These are phyloP conservation scores for Coccyzus lansbergi DNA, from an alignment of 2,797 vertebrate genomes.

Conservation along the genomic window DNA sequence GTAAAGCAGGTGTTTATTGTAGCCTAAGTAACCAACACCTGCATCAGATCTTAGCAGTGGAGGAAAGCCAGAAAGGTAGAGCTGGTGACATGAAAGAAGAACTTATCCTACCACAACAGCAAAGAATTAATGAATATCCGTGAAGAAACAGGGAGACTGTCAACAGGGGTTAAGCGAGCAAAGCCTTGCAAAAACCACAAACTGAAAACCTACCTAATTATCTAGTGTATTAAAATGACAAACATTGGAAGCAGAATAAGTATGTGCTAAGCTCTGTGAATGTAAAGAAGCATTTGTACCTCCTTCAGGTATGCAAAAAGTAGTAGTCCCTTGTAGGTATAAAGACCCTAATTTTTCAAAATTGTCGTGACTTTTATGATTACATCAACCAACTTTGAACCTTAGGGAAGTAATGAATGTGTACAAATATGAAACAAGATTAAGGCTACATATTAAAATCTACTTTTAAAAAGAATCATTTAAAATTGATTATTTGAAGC, in stretches of 20 bases:
- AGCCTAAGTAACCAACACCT: neutral
- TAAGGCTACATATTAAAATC: neutral
- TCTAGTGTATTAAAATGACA: neutral
- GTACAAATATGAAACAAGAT: neutral
- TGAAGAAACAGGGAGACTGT: neutral
- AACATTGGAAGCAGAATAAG: neutral
- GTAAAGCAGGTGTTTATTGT: neutral
- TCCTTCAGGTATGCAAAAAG: neutral
- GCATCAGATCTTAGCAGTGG: rapidly evolving
- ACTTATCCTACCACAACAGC: neutral
- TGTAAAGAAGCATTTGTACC: neutral
- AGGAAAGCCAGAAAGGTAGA: neutral
- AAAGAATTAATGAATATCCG: neutral
- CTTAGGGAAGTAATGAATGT: neutral
- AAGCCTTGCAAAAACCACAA: neutral
- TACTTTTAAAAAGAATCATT: neutral
- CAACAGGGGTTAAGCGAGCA: neutral
- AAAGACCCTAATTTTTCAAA: neutral
- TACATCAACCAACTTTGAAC: neutral
- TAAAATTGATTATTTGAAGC: neutral
- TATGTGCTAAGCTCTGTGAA: neutral
- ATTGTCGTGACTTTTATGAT: neutral
- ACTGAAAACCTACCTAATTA: neutral
- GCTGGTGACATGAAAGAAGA: neutral
- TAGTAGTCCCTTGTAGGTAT: neutral